These are phyloP conservation scores for Blera fallax DNA, from an alignment of 2,888 invertebrate genomes.

Conservation along the genomic window DNA sequence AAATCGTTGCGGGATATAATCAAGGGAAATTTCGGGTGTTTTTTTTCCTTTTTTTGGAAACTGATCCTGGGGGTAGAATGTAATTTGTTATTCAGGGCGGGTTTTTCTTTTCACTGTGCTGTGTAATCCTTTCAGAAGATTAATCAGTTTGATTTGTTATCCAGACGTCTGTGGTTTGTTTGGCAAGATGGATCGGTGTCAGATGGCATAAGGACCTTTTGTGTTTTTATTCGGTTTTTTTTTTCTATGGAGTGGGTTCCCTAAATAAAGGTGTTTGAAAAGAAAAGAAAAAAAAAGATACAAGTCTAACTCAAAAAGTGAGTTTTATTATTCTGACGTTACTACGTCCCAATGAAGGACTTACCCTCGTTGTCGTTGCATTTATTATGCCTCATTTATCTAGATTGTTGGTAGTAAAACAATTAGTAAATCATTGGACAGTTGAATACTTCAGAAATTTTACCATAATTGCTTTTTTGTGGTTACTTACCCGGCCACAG, in stretches of 20 bases:
- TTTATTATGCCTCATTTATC: too few relatives aligned
- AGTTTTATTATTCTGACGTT: not conserved
- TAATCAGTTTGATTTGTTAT: conserved; percentile 59
- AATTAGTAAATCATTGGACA: not conserved
- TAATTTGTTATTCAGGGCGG: conserved; percentile 57
- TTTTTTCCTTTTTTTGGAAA: not conserved
- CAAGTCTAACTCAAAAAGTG: conserved; percentile 21
- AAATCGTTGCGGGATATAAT: conserved; percentile 21
- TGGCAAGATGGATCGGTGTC: conserved; percentile 49
- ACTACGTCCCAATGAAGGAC: too few relatives aligned
- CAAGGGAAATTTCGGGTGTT: not conserved
- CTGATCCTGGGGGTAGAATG: conserved; percentile 15
- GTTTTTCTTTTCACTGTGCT: conserved; percentile 18
- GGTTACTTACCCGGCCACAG: not conserved
- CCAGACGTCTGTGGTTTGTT: conserved; percentile 49
- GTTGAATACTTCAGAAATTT: not conserved
- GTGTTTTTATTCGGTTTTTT: not conserved
- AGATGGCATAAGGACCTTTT: not conserved
- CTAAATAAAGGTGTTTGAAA: conserved; percentile 1
- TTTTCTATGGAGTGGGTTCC: not conserved
- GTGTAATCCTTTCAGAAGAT: conserved; percentile 60
- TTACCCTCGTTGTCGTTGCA: not conserved
- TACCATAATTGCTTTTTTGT: not conserved
- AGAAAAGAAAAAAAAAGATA: too few relatives aligned
- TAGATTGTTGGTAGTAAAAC: not conserved